phyloP scores from a whole-genome alignment of 2,797 vertebrate genomes.

The Epinephelus awoara region DNA sequence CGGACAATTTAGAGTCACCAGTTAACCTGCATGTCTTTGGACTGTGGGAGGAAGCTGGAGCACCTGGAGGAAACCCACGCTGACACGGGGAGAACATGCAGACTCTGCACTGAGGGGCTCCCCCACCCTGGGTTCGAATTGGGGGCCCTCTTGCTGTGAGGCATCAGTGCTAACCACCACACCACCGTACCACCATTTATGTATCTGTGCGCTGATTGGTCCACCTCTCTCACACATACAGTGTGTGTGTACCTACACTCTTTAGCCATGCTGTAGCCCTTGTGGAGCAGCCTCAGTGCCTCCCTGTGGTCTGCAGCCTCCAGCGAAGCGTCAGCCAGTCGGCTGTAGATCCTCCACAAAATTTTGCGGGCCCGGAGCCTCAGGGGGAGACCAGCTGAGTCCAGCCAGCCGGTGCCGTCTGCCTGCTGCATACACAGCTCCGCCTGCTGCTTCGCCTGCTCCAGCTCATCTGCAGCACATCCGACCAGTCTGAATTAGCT shows the following conservation, averaged over 20 bases:
- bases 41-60: too few relatives aligned
- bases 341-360: slow-evolving; percentile 46
- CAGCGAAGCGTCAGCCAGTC: slow-evolving; percentile 15
- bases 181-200: too few relatives aligned
- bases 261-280: slow-evolving; percentile 4
- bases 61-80: too few relatives aligned
- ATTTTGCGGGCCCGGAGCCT: slow-evolving; percentile 1
- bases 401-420: slow-evolving; percentile 25
- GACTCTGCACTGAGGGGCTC: too few relatives aligned
- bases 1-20: too few relatives aligned
- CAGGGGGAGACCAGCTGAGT: slow-evolving; percentile 30
- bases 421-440: slow-evolving; percentile 44
- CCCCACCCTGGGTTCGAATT: too few relatives aligned
- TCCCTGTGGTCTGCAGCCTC: fast-evolving
- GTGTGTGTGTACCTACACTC: slow-evolving; percentile 45
- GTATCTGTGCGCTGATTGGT: too few relatives aligned
- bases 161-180: too few relatives aligned
- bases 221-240: background rate
- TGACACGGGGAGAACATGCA: too few relatives aligned
- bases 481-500: fast-evolving
- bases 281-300: slow-evolving; percentile 47
- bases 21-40: too few relatives aligned
- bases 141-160: too few relatives aligned
- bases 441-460: slow-evolving; percentile 53
- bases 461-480: slow-evolving; percentile 53